phyloP scores from a whole-genome alignment of 2,888 invertebrate species.

The Athalia rosae region DNA sequence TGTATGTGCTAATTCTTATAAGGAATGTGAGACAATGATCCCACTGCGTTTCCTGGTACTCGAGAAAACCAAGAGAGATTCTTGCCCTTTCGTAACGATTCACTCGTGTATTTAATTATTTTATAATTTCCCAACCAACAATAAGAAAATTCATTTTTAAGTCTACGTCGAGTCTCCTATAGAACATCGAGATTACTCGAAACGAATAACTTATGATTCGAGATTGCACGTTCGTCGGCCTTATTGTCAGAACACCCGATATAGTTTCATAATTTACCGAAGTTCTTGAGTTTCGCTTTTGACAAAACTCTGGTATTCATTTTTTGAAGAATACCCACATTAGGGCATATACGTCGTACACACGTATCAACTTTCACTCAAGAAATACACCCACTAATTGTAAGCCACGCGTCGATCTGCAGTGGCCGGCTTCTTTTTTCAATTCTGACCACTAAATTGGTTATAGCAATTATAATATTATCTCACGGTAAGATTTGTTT shows the following conservation, averaged over 20 bases:
- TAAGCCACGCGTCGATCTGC: slow-evolving; percentile 20
- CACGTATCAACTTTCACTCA: slow-evolving; percentile 39
- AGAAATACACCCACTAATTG: slow-evolving; percentile 10
- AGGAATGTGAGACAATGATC: too few species aligned
- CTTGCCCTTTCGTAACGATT: too few species aligned
- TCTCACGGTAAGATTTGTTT: slow-evolving; percentile 3
- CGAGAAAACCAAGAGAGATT: too few species aligned
- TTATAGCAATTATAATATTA: slow-evolving; percentile 19
- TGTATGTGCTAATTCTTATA: too few species aligned
- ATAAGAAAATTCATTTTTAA: too few species aligned
- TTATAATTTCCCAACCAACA: too few species aligned
- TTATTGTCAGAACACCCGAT: background rate
- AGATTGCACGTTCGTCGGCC: too few species aligned
- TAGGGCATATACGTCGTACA: slow-evolving; percentile 5
- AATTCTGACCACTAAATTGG: slow-evolving; percentile 33
- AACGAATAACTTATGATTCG: too few species aligned
- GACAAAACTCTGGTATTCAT: slow-evolving; percentile 27
- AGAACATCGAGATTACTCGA: too few species aligned
- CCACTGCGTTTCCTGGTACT: too few species aligned
- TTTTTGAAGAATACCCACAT: slow-evolving; percentile 30
- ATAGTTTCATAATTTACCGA: background rate
- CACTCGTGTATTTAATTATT: too few species aligned
- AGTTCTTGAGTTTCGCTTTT: slow-evolving; percentile 37
- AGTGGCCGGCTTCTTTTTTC: slow-evolving; percentile 16
- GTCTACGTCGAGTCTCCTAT: too few species aligned